phyloP scores from a whole-genome alignment of 30 jellyfish, hydroid and myxozoan genomes.

The Morbakka virulenta region DNA sequence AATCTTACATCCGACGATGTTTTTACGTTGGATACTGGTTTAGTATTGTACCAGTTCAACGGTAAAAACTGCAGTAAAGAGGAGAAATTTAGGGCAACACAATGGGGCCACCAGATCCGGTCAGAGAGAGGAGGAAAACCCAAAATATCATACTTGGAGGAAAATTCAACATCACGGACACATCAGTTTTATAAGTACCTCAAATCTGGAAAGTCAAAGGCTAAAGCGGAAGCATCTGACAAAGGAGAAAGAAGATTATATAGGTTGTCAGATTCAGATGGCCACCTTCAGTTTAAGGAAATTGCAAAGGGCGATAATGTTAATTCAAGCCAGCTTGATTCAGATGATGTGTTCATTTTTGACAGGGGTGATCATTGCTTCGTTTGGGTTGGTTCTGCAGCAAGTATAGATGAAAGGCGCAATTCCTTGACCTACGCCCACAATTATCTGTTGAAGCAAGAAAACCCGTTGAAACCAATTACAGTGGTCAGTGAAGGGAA shows the following conservation, averaged over 20 bases:
- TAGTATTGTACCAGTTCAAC: conserved; percentile 81
- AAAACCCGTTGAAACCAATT: conserved; percentile 86
- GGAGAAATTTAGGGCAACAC: conserved; percentile 97
- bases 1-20: conserved; percentile 96
- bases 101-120: conserved; percentile 53
- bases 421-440: conserved; percentile 88
- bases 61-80: conserved; percentile 92
- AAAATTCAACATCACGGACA: conserved; percentile 53
- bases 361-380: conserved; percentile 93
- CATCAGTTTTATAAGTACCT: conserved; percentile 58
- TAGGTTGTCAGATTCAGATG: conserved; percentile 93
- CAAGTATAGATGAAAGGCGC: conserved; percentile 94
- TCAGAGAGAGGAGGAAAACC: conserved; percentile 93
- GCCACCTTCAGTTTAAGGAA: conserved; percentile 71
- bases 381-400: conserved; percentile 94
- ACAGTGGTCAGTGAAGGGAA: conserved; percentile 85
- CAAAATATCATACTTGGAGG: conserved; percentile 77
- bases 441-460: conserved; percentile 67
- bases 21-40: conserved; percentile 80
- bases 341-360: conserved; percentile 87
- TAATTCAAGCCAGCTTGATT: conserved; percentile 33
- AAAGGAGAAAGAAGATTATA: conserved; percentile 33
- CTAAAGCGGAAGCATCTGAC: not conserved
- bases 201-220: conserved; percentile 72
- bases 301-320: conserved; percentile 61